Evolutionary conservation across 1,140 invertebrate species (phyloP), one percentile per base, ranked within the genome.

Genomic region (Drosophila grimshawi): DNA sequence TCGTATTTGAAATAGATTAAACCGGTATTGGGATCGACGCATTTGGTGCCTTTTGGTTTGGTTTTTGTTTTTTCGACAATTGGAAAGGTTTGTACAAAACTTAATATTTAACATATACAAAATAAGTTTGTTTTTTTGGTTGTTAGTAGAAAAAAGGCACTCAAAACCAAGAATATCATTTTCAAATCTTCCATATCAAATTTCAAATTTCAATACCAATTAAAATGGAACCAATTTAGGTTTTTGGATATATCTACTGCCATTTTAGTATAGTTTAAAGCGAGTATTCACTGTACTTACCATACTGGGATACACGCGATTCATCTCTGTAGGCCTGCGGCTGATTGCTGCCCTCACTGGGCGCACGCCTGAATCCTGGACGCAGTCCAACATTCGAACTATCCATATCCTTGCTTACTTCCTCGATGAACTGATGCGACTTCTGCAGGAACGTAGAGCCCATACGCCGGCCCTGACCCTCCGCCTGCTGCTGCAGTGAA

Each of bases 1-100:
- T 96, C 96, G 88, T 96, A 96, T 93, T 97, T 96, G 94, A 96
- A 96, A 93, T 96, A 96, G 85, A 96, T 96, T 35, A 97, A 93
- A 70, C 95, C 96, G 30, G 95, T 96, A 78, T 96, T 95, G 72
- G 95, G 95, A 92, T 96, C 95, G 77, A 96, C 95, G 88, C 95
- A 95, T 92, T 96, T 96, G 70, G 95, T 96, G 90, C 96, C 96
- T 96, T 19, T n/a, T 8, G 57, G 63, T 88, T 68, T 41, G 49
- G 46, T 61, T 59, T 70, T 48, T 11, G 27, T 43, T 81, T 30
- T 19, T 66, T 59, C 52, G 45, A 60, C 57, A 60, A 35, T 67
- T 52, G 72, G 55, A 72, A 45, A 55, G 59, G 76, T 66, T 62
- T 62, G 41, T 63, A 76, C 52, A 79, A 6, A 61, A 68, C 73